These are phyloP conservation scores for Trididemnum clinides DNA, from an alignment of 23 tunicate genomes.

Conservation along the genomic window DNA sequence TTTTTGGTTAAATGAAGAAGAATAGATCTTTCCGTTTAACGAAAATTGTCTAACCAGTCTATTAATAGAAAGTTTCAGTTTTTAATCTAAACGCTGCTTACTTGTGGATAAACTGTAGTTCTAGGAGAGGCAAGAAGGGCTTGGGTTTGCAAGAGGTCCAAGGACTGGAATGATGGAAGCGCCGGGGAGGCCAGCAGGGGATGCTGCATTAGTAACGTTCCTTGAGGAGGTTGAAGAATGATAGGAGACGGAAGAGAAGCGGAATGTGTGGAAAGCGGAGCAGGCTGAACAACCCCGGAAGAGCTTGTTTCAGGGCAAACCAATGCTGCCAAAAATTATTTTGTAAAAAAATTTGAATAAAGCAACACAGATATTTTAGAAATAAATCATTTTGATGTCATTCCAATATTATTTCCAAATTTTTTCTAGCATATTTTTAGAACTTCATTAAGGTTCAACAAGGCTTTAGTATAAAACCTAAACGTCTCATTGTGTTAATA, in stretches of 20 bases:
- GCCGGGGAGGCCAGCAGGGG: slow-evolving; percentile 40
- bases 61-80: neutral
- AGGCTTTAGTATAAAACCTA: too few species aligned
- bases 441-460: too few species aligned
- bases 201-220: slow-evolving; percentile 58
- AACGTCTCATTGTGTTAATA: too few species aligned
- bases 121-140: slow-evolving; percentile 33
- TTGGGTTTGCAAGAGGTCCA: slow-evolving; percentile 66
- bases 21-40: too few species aligned
- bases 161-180: slow-evolving; percentile 19
- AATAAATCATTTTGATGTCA: too few species aligned
- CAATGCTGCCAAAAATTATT: neutral
- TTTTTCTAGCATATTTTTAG: too few species aligned
- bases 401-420: too few species aligned
- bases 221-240: slow-evolving; percentile 54
- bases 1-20: too few species aligned
- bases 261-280: slow-evolving; percentile 30
- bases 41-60: too few species aligned
- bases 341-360: too few species aligned
- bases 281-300: slow-evolving; percentile 4
- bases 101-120: slow-evolving; percentile 51
- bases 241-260: slow-evolving; percentile 44
- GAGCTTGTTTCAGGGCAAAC: neutral
- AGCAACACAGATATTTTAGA: too few species aligned
- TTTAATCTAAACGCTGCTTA: neutral